Evolutionary conservation across 1,140 invertebrate species (phyloP).

Genomic region (Camponotus pennsylvanicus): DNA sequence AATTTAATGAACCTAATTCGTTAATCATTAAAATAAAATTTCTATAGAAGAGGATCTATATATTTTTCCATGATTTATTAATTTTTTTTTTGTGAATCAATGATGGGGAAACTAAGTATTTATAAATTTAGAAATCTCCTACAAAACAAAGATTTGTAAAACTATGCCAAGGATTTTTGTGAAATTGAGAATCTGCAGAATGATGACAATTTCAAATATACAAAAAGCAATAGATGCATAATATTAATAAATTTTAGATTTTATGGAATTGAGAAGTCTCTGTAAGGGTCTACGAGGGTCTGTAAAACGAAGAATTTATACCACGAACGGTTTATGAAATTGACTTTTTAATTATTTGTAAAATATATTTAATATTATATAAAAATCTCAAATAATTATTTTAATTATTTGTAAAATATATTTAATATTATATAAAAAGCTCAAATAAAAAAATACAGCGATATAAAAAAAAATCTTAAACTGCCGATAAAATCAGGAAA

Average conservation of each 20-base stretch:
- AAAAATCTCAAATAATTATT: neutral
- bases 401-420: slow-evolving; percentile 3
- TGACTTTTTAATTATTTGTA: neutral
- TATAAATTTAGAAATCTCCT: neutral
- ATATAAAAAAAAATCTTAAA: neutral
- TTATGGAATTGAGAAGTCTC: neutral
- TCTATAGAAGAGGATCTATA: neutral
- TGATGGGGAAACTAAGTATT: neutral
- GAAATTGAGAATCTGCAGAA: neutral
- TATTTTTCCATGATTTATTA: neutral
- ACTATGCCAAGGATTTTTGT: slow-evolving; percentile 18
- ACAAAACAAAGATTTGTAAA: slow-evolving; percentile 8
- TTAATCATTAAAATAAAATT: neutral
- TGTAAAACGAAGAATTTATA: neutral
- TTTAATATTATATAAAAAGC: neutral
- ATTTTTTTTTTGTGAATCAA: neutral
- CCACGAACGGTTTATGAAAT: neutral
- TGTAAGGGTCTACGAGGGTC: neutral
- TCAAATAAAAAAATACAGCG: neutral
- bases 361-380: neutral
- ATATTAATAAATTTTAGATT: neutral
- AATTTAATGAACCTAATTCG: neutral
- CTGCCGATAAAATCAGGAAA: neutral
- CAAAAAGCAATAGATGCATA: neutral
- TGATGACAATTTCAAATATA: neutral